Percentiles rank a stretch among this genome's conserved stretches.
phyloP scores from a whole-genome alignment of 1,140 invertebrate species.

The Glomeris maerens region DNA sequence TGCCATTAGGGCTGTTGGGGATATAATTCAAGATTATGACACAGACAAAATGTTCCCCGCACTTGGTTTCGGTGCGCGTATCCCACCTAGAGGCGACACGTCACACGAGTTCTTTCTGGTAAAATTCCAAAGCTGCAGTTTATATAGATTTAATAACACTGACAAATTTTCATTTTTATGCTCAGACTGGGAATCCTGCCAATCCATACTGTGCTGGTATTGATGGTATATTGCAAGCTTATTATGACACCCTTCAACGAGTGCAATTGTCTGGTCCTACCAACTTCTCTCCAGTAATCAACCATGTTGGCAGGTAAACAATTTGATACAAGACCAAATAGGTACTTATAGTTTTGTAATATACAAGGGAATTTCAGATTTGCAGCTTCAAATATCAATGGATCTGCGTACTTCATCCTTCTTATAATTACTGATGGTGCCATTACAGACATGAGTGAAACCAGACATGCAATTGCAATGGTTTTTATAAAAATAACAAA shows the following conservation, averaged over 20 bases:
- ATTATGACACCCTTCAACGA: slow-evolving; percentile 29
- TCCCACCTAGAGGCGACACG: slow-evolving; percentile 34
- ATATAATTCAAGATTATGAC: slow-evolving; percentile 44
- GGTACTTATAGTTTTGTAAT: slow-evolving; percentile 37
- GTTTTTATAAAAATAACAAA: no score
- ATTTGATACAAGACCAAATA: slow-evolving; percentile 35
- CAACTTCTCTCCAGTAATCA: slow-evolving; percentile 38
- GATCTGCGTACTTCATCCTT: background rate
- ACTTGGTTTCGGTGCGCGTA: slow-evolving; percentile 41
- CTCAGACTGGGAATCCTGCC: slow-evolving; percentile 39
- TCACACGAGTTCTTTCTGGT: slow-evolving; percentile 37
- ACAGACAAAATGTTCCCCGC: slow-evolving; percentile 40
- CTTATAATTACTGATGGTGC: slow-evolving; percentile 20
- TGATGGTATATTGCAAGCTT: slow-evolving; percentile 13
- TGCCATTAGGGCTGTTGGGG: slow-evolving; percentile 41
- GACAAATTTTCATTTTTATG: no score
- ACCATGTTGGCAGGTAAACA: slow-evolving; percentile 34
- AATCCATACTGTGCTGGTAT: slow-evolving; percentile 42
- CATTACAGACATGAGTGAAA: no score
- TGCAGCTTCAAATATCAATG: background rate
- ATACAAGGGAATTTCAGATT: slow-evolving; percentile 42
- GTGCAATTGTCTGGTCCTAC: slow-evolving; percentile 38
- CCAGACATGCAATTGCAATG: no score
- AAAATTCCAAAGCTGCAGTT: no score
- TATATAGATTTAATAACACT: no score